Evolutionary conservation across 2,888 invertebrate genomes (phyloP), one percentile per base, ranked within the genome.

Genomic region (Mesorhabditis belari): DNA sequence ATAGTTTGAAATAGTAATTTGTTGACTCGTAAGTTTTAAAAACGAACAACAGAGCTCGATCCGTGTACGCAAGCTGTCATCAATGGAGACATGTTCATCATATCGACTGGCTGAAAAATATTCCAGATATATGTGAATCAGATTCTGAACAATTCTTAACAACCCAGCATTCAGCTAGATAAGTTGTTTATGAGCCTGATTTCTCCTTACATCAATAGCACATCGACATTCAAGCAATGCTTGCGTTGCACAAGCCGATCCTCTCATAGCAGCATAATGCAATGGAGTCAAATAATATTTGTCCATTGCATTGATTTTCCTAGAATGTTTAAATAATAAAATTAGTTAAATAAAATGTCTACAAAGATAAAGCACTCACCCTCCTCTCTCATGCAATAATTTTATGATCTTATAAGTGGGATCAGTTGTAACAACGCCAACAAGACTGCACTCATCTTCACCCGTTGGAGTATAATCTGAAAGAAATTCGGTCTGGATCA

Each of bases 1-100:
- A 35, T 35, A 35, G 17, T 17, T 35, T 17, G 9, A 35, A 35
- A 17, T 17, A 35, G 35, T 17, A 6, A 35, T 12, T 35, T 35
- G 6, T 35, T 12, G 17, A 35, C 17, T 35, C 35, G 9, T 6
- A 35, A 17, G n/a, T 1, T 35, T n/a, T 2, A n/a, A 35, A 35
- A 35, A 35, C 44, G 44, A 12, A 95, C 94, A 92, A 95, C 94
- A 83, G 94, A 94, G 29, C 62, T 51, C 3, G 61, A 57, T 58
- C 72, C 72, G 49, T 73, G 67, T 27, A 67, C 63, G 57, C 73
- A 73, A 6, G 65, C 65, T 3, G 66, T 60, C 19, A 73, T 58
- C 0, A 73, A 58, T 26, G 73, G 69, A 6, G 73, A 68, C 61
- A 69, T 65, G 25, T 62, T 28, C 35, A 68, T 69, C 9, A 28